Conservation (phyloP, 1,140 invertebrate species). For the Bicyclus anynana region DNA sequence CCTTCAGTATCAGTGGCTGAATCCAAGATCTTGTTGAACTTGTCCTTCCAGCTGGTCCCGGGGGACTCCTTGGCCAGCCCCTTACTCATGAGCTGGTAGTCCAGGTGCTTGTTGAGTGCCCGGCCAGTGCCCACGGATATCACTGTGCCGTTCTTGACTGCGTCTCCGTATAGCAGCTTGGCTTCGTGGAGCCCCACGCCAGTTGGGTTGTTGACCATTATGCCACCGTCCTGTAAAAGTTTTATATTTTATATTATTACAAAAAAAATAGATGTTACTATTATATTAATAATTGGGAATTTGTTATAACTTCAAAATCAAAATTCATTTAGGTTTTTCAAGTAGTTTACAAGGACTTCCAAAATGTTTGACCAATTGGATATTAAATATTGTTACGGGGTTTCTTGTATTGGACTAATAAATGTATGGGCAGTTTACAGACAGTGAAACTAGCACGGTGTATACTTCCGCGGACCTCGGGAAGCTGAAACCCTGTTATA, state of each 20-base stretch:
- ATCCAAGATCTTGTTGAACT: constrained; percentile 90
- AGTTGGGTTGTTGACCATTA: constrained; percentile 94
- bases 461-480: no score
- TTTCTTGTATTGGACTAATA: no score
- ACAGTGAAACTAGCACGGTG: no score
- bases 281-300: no score
- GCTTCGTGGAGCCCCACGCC: constrained; percentile 94
- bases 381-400: no score
- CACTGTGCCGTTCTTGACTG: constrained; percentile 86
- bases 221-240: constrained; percentile 86
- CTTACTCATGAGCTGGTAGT: constrained; percentile 58
- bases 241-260: constrained; percentile 1
- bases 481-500: no score
- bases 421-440: no score
- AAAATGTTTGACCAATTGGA: no score
- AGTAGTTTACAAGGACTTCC: no score
- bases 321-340: no score
- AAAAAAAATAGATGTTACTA: constrained; percentile 2
- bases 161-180: constrained; percentile 88
- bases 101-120: constrained; percentile 57
- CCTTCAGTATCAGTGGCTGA: constrained; percentile 86
- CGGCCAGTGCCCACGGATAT: constrained; percentile 93
- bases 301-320: no score
- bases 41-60: constrained; percentile 85
- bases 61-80: constrained; percentile 47